A percentile compares a stretch with the other conserved stretches of the same genome.
These are phyloP conservation scores for Meloidogyne exigua DNA, from an alignment of 1,140 invertebrate genomes.

Conservation along the genomic window DNA sequence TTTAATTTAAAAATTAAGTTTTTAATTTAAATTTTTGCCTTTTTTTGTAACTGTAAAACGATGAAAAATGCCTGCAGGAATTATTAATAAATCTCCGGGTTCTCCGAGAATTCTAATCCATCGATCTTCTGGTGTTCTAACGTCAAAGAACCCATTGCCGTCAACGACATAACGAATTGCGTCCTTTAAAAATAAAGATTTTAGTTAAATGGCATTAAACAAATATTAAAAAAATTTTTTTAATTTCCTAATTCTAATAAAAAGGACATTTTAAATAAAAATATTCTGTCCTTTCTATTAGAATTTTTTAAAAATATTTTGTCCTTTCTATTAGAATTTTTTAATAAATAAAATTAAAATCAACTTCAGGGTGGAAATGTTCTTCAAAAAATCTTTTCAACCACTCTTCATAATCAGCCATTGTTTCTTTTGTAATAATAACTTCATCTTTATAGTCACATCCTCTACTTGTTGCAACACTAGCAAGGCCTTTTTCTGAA, in stretches of 20 bases:
- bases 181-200: not conserved
- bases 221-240: too few relatives aligned
- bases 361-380: constrained; percentile 95
- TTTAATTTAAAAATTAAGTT: not conserved
- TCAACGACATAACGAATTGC: constrained; percentile 78
- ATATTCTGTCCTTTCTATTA: too few relatives aligned
- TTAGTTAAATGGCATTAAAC: too few relatives aligned
- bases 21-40: constrained; percentile 31
- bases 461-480: constrained; percentile 74
- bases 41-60: constrained; percentile 83
- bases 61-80: constrained; percentile 95
- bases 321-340: too few relatives aligned
- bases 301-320: too few relatives aligned
- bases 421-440: constrained; percentile 76
- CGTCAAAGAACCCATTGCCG: constrained; percentile 93
- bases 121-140: constrained; percentile 76
- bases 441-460: constrained; percentile 88
- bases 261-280: too few relatives aligned
- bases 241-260: too few relatives aligned
- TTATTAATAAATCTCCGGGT: constrained; percentile 83
- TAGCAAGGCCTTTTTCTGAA: constrained; percentile 70
- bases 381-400: constrained; percentile 87
- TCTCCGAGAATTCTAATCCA: constrained; percentile 87
- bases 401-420: constrained; percentile 85
- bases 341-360: constrained; percentile 36